Conservation (phyloP, 2,888 invertebrate species). For the Orthosia gothica region DNA sequence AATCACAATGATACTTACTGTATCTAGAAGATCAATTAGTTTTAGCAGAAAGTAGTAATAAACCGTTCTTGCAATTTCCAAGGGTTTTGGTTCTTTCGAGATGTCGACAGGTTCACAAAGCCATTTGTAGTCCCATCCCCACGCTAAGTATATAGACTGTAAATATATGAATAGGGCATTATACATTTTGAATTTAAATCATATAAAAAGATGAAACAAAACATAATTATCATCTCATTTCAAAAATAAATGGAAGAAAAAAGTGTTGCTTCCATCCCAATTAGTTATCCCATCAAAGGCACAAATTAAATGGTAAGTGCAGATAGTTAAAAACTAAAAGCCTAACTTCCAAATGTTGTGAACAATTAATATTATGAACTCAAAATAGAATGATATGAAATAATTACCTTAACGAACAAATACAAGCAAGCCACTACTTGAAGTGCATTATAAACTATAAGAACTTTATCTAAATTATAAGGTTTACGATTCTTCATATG, state of each 20-base stretch:
- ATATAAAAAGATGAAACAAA: background rate
- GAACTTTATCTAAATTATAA: slow-evolving; percentile 92
- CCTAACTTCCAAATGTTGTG: background rate
- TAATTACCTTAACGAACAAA: slow-evolving; percentile 90
- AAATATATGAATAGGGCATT: slow-evolving; percentile 43
- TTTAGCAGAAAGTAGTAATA: slow-evolving; percentile 81
- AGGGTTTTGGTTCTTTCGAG: slow-evolving; percentile 68
- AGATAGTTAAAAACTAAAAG: too few species aligned
- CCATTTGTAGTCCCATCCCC: slow-evolving; percentile 88
- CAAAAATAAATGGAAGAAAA: too few species aligned
- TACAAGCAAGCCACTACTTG: slow-evolving; percentile 92
- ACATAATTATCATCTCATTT: too few species aligned
- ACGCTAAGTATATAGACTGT: slow-evolving; percentile 78
- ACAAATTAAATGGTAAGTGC: too few species aligned
- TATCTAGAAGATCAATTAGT: slow-evolving; percentile 83
- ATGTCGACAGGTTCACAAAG: slow-evolving; percentile 84
- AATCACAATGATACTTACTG: slow-evolving; percentile 76
- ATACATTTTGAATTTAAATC: background rate
- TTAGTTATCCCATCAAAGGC: too few species aligned
- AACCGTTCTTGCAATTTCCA: slow-evolving; percentile 64
- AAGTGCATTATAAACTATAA: slow-evolving; percentile 93
- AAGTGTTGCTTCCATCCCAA: too few species aligned
- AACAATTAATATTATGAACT: background rate
- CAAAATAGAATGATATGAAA: background rate
- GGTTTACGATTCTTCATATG: slow-evolving; percentile 93